Evolutionary conservation across 2,113 vertebrate genomes (phyloP).

Genomic region (Nothoprocta pentlandii): DNA sequence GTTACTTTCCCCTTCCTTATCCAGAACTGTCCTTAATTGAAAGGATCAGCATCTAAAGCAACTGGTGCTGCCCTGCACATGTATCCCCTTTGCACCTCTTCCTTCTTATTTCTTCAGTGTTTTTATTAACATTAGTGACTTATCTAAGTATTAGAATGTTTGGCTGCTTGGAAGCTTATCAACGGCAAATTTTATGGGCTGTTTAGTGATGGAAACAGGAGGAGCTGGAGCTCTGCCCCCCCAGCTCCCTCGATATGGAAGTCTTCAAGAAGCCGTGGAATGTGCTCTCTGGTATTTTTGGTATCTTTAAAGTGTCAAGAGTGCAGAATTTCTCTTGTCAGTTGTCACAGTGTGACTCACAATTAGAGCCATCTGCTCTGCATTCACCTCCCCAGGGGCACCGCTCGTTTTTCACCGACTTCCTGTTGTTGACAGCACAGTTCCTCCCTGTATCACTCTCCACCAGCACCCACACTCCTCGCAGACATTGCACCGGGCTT

Average conservation of each 20-base stretch:
- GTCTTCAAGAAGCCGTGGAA: constrained; percentile 80
- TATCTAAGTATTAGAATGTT: constrained; percentile 65
- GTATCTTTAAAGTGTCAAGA: constrained; percentile 84
- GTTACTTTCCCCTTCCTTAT: constrained; percentile 72
- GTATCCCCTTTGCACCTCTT: constrained; percentile 61
- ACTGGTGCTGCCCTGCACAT: constrained; percentile 54
- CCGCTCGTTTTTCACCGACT: constrained; percentile 82
- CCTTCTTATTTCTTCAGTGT: constrained; percentile 43
- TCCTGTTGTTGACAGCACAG: constrained; percentile 88
- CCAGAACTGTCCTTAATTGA: constrained; percentile 28
- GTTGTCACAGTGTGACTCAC: constrained; percentile 81
- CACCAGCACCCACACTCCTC: constrained; percentile 67
- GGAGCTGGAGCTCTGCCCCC: constrained; percentile 60
- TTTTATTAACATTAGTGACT: constrained; percentile 71
- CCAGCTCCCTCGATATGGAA: constrained; percentile 71
- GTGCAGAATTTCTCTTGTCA: constrained; percentile 83
- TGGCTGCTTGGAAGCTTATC: constrained; percentile 67
- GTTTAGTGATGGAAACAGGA: constrained; percentile 73
- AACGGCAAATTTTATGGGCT: constrained; percentile 74
- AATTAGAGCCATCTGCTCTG: constrained; percentile 85
- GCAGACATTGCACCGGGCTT: constrained; percentile 46
- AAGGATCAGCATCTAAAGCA: constrained; percentile 69
- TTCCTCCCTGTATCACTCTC: constrained; percentile 83
- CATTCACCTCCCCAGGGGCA: constrained; percentile 77
- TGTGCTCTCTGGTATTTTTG: constrained; percentile 81